Percentiles rank a stretch among this genome's conserved stretches.
Evolutionary conservation across 2,113 vertebrate species (phyloP).

Genomic region (Channa maculata): DNA sequence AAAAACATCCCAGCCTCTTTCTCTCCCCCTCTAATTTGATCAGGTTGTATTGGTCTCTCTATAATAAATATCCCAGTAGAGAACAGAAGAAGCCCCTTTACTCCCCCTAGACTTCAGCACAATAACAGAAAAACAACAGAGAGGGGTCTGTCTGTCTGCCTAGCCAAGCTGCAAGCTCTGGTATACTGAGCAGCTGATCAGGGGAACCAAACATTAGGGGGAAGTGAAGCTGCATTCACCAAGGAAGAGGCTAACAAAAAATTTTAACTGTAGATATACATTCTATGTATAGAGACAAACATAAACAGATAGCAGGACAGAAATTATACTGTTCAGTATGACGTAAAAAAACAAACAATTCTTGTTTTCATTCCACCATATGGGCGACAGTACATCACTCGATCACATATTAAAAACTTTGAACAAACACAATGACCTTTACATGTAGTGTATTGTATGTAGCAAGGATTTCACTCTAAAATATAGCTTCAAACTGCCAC

Average conservation of each 20-base stretch:
- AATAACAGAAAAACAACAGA: constrained; percentile 83
- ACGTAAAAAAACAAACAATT: constrained; percentile 20
- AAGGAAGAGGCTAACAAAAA: constrained; percentile 50
- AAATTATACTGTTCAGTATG: constrained; percentile 1
- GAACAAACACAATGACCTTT: constrained; percentile 40
- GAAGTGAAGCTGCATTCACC: constrained; percentile 67
- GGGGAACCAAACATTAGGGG: constrained; percentile 74
- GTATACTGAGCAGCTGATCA: constrained; percentile 78
- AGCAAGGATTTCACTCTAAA: constrained; percentile 62
- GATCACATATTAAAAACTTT: constrained; percentile 33
- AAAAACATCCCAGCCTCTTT: constrained; percentile 65
- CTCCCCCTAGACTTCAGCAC: constrained; percentile 74
- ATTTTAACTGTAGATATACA: constrained; percentile 30
- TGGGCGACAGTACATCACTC: constrained; percentile 12
- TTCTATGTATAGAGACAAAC: constrained; percentile 10
- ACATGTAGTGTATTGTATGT: constrained; percentile 51
- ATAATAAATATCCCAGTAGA: constrained; percentile 77
- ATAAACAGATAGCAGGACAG: background rate
- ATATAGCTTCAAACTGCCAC: constrained; percentile 74
- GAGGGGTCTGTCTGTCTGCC: constrained; percentile 76
- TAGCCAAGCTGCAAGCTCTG: constrained; percentile 71
- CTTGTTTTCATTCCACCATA: constrained; percentile 4
- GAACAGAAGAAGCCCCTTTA: constrained; percentile 80
- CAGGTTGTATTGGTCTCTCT: constrained; percentile 78
- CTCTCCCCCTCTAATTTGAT: constrained; percentile 78